Evolutionary conservation across 2,113 vertebrate species (phyloP), one percentile per base, ranked within the genome.

Genomic region (Danionella cerebrum): DNA sequence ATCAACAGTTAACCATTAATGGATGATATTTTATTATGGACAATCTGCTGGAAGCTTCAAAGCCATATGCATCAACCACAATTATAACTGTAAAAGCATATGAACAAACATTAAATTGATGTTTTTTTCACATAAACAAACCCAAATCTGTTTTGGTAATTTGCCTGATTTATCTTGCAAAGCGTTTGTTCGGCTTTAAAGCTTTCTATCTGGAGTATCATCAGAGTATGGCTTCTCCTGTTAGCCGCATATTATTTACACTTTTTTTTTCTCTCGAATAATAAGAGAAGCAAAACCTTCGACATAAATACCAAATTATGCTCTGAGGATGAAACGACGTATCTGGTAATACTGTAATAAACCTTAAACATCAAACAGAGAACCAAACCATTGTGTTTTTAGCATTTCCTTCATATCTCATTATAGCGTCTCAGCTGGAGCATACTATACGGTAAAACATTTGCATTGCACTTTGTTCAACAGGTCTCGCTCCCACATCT

Each of bases 401-500:
- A 35, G n/a, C 55, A 44, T 33, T 57, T 24, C n/a, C 14, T 45
- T 59, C 11, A 35, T 53, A 16, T 22, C n/a, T 14, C 33, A 5
- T 36, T 13, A 39, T 50, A 45, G 3, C 41, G 24, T 85, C 81
- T 84, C 79, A 83, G 73, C 75, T 80, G 75, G 74, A 86, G 79
- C 51, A 35, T 80, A 78, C 42, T 53, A 41, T 67, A 64, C 5
- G 1, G 29, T 27, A 44, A 3, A 57, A 18, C 41, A 41, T 48
- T 65, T 77, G 47, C 69, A 33, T 62, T 75, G 14, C 44, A 12
- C 58, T 53, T 73, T 10, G 47, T 39, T 58, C 33, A 18, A 57
- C 6, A 60, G 27, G 48, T 69, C 16, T 72, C 27, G 9, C n/a
- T 63, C 54, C 10, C 57, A 31, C 44, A 39, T 64, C 11, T 58